These are phyloP conservation scores for Holotrichia oblita DNA, from an alignment of 1,140 invertebrate genomes.

Conservation along the genomic window DNA sequence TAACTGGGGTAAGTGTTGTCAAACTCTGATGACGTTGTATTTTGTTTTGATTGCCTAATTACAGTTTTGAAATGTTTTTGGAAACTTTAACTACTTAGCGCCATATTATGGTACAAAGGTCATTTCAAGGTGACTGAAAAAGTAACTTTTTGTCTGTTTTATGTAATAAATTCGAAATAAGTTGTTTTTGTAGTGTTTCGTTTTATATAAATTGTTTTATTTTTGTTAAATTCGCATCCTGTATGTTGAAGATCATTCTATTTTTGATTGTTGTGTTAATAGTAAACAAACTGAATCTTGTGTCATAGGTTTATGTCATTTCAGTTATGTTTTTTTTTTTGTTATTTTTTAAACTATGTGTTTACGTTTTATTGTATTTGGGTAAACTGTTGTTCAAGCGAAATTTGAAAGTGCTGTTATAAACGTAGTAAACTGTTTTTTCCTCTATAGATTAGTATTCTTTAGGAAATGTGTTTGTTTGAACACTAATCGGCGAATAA, in stretches of 20 bases:
- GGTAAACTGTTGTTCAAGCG: no score
- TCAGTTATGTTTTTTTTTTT: neutral
- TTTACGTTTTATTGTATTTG: neutral
- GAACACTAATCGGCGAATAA: no score
- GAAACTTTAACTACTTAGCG: neutral
- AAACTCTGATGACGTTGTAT: neutral
- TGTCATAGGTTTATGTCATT: neutral
- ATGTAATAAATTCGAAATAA: neutral
- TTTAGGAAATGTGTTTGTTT: no score
- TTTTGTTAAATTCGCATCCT: neutral
- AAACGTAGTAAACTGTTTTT: no score
- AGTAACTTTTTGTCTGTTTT: neutral
- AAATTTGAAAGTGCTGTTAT: no score
- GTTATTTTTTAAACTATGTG: neutral
- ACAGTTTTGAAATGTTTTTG: neutral
- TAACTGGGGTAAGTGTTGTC: slow-evolving; percentile 50
- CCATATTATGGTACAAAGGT: neutral
- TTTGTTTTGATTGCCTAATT: neutral
- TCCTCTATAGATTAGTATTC: no score
- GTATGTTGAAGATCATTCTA: neutral
- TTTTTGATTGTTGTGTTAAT: neutral
- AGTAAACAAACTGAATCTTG: neutral
- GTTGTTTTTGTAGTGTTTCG: neutral
- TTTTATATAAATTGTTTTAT: neutral
- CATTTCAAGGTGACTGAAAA: neutral